These are phyloP conservation scores for Drosophila mauritiana DNA, from an alignment of 1,140 invertebrate genomes.

Conservation along the genomic window DNA sequence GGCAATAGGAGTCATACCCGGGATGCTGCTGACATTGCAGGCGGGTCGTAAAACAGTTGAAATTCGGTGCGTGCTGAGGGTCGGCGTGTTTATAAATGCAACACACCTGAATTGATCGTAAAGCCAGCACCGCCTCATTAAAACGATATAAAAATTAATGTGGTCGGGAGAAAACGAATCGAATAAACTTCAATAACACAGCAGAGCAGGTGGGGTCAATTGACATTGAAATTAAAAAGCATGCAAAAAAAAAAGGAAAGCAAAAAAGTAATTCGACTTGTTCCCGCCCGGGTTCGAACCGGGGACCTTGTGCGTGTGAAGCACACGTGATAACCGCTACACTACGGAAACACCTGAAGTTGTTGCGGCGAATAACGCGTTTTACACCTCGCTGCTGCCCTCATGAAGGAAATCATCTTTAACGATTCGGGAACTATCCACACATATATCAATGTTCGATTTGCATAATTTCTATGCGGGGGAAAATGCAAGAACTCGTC, in stretches of 20 bases:
- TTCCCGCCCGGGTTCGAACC: constrained; percentile 88
- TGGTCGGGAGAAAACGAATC: constrained; percentile 31
- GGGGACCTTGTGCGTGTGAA: constrained; percentile 88
- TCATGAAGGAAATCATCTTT: constrained; percentile 28
- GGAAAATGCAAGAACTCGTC: constrained; percentile 43
- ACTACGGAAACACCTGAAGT: background rate
- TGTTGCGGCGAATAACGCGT: constrained; percentile 20
- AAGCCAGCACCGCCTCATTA: constrained; percentile 59
- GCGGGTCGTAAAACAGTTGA: constrained; percentile 63
- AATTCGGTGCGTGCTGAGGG: constrained; percentile 58
- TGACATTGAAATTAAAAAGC: constrained; percentile 11
- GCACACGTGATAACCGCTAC: constrained; percentile 87
- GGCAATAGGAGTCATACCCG: constrained; percentile 37
- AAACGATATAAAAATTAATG: constrained; percentile 55
- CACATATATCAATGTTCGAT: constrained; percentile 63
- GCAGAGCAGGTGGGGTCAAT: constrained; percentile 4
- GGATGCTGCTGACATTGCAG: constrained; percentile 59
- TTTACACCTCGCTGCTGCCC: background rate
- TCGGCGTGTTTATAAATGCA: constrained; percentile 72
- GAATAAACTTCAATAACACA: constrained; percentile 1
- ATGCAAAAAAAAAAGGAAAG: constrained; percentile 10
- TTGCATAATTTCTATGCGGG: constrained; percentile 65
- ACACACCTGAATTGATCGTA: constrained; percentile 61
- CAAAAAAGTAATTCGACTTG: constrained; percentile 55
- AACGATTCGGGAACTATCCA: background rate